These are phyloP conservation scores for Thaleichthys pacificus DNA, from an alignment of 2,797 vertebrate species.

Conservation along the genomic window DNA sequence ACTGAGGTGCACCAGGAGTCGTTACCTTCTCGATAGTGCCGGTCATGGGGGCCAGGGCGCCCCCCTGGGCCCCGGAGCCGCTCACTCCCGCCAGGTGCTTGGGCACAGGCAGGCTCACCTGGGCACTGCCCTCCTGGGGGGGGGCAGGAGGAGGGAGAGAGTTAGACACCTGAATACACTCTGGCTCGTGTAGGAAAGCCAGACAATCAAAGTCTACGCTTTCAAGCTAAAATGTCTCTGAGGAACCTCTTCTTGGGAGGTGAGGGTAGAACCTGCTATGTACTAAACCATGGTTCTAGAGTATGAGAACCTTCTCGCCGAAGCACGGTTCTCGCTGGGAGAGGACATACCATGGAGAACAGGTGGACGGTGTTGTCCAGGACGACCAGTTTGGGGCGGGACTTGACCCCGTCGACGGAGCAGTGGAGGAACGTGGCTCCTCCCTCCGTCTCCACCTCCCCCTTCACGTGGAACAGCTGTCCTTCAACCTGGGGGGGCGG, in stretches of 20 bases:
- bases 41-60: conserved; percentile 91
- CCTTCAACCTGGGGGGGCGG: conserved; percentile 73
- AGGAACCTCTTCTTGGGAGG: too few species aligned
- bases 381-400: conserved; percentile 84
- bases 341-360: conserved; percentile 85
- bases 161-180: neutral
- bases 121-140: conserved; percentile 79
- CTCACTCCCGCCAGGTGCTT: conserved; percentile 83
- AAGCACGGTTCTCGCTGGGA: neutral
- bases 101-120: conserved; percentile 84
- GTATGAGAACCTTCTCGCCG: neutral
- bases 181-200: too few species aligned
- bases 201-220: too few species aligned
- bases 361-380: conserved; percentile 86
- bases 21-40: conserved; percentile 97
- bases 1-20: neutral
- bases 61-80: conserved; percentile 72
- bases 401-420: conserved; percentile 81
- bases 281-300: neutral
- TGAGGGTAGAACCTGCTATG: too few species aligned
- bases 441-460: conserved; percentile 77
- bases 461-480: conserved; percentile 78
- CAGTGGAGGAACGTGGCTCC: conserved; percentile 80
- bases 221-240: too few species aligned
- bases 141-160: neutral